phyloP scores from a whole-genome alignment of 2,888 invertebrate genomes.

The Plebejus anna region DNA sequence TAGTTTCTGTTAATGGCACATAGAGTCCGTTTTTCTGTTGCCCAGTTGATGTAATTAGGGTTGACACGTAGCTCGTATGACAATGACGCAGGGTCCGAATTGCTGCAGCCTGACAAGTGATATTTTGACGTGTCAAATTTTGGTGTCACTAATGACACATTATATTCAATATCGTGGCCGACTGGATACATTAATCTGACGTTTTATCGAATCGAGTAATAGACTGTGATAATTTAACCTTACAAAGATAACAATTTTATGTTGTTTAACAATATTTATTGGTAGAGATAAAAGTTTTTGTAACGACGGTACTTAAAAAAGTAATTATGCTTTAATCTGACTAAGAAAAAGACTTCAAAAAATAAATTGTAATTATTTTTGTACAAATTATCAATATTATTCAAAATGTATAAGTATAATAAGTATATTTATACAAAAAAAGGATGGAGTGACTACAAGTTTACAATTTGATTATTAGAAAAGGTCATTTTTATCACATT shows the following conservation, averaged over 20 bases:
- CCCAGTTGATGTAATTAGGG: background rate
- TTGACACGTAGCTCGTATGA: conserved; percentile 21
- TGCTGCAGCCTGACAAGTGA: conserved; percentile 38
- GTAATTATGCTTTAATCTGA: background rate
- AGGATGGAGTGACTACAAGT: too few species aligned
- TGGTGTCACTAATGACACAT: conserved; percentile 38
- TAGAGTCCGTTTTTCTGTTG: conserved; percentile 1
- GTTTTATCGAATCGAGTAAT: conserved; percentile 34
- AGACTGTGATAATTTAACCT: conserved; percentile 31
- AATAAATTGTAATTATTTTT: background rate
- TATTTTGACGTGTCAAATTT: conserved; percentile 46
- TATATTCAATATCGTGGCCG: conserved; percentile 49
- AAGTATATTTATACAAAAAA: too few species aligned
- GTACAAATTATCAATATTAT: background rate
- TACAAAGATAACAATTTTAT: background rate
- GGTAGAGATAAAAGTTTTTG: background rate
- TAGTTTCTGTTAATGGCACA: conserved; percentile 19
- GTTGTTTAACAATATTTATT: conserved; percentile 9
- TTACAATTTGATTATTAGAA: too few species aligned
- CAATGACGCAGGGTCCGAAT: conserved; percentile 26
- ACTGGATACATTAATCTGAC: conserved; percentile 58
- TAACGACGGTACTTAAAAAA: background rate
- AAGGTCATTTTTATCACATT: background rate
- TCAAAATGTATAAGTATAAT: background rate
- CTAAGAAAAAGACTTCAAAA: background rate